A percentile compares a stretch with the other conserved stretches of the same genome.
phyloP scores from a whole-genome alignment of 2,113 vertebrate species.

The Microcebus lehilahytsara region DNA sequence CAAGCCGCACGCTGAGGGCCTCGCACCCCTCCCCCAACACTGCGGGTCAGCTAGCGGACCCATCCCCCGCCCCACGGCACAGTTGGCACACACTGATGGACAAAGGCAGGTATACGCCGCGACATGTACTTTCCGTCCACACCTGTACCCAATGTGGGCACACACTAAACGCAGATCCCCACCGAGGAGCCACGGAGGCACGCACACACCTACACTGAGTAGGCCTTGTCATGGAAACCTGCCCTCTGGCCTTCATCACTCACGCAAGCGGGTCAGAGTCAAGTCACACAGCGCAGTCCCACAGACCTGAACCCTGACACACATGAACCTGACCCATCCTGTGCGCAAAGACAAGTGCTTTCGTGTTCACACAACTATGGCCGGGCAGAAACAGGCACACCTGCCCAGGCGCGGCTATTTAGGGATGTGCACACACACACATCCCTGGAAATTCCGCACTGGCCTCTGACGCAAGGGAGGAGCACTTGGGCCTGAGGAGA shows the following conservation, averaged over 20 bases:
- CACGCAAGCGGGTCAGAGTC: background rate
- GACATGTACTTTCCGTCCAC: background rate
- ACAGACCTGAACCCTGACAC: background rate
- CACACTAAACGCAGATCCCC: background rate
- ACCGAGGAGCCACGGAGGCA: background rate
- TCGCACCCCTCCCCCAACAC: background rate
- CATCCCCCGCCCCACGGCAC: background rate
- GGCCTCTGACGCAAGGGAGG: background rate
- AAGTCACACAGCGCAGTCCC: background rate
- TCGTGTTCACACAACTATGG: background rate
- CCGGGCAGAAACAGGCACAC: background rate
- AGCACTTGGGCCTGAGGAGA: background rate
- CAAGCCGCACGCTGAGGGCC: background rate
- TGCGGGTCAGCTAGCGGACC: background rate
- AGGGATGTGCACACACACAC: background rate
- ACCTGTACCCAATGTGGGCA: background rate
- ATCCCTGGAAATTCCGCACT: background rate
- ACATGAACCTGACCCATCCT: background rate
- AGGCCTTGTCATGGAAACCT: background rate
- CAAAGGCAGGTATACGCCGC: background rate
- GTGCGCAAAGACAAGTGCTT: background rate
- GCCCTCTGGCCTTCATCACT: background rate
- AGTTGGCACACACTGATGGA: background rate
- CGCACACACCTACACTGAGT: background rate
- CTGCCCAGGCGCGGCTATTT: background rate